Base-by-base conservation (phyloP, 2,888 invertebrate species). In the Serrognathus titanus region DNA sequence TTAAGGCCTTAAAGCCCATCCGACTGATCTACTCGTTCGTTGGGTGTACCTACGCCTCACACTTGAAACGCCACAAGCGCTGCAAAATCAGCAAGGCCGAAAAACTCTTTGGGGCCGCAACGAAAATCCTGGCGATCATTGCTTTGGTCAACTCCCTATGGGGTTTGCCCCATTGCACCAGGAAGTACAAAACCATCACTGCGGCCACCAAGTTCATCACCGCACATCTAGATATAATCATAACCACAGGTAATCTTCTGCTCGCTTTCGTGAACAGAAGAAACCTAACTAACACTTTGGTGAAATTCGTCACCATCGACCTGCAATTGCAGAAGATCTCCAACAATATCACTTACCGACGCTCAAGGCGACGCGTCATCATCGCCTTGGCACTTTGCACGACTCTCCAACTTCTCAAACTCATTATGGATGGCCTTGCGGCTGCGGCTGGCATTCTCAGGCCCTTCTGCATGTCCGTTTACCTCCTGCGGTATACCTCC, bases 171-270 rank as follows among this genome's bases (percentile, higher is more conserved):
- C 12, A 36, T 11, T 54, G 53, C 37, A 41, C 37, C 12, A 12
- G 10, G 4, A 11, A 16, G 20, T 36, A 36, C 3, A 31, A 35
- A 7, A 24, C 40, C 10, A 43, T 54, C 35, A 6, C 36, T 13
- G 35, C 41, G 5, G 41, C 48, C 6, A 54, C 43, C 16, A 54
- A 36, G 20, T 6, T 12, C 6, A 35, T 48, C 6, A 47, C 40
- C 4, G 41, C 11, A 1, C 3, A 41, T 8, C 12, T 48, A 4
- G 13, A 48, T 5, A 8, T 24, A 2, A 16, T 20, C 10, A 16
- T 40, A 1, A 41, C 48, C 16, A 10, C 43, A 10, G 41, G 40
- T 41, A 54, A 54, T 48, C 10, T 48, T n/a, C 16, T 54, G 43
- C 36, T 54, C 16, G n/a, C 41, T 1, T 11, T n/a, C n/a, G 41